These are phyloP conservation scores for Nomada ferruginata DNA, from an alignment of 2,888 invertebrate genomes.

Conservation along the genomic window DNA sequence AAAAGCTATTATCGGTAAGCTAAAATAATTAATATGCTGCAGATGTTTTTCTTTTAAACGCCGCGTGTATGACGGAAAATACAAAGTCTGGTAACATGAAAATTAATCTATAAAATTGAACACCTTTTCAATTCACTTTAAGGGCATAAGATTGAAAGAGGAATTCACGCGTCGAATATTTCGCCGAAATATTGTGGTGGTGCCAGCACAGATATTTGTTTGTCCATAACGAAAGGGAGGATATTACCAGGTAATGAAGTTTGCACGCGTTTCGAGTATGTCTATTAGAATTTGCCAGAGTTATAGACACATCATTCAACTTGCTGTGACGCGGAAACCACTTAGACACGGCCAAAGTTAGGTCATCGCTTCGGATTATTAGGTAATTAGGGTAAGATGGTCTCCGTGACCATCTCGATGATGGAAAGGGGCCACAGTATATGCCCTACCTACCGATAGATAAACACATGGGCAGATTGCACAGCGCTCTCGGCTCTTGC, in stretches of 20 bases:
- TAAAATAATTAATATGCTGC: too few species aligned
- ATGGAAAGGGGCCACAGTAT: constrained; percentile 67
- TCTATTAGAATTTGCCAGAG: constrained; percentile 60
- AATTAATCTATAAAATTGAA: too few species aligned
- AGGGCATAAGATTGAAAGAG: background rate
- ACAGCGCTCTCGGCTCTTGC: constrained; percentile 74
- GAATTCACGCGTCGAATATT: background rate
- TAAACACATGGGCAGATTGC: constrained; percentile 83
- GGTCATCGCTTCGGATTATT: constrained; percentile 80
- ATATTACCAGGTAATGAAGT: constrained; percentile 27
- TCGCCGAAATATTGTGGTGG: background rate
- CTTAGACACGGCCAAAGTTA: constrained; percentile 73
- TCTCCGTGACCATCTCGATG: constrained; percentile 74
- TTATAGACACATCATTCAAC: constrained; percentile 68
- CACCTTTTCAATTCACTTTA: too few species aligned
- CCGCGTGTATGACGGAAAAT: too few species aligned
- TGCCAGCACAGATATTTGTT: background rate
- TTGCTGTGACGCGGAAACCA: constrained; percentile 65
- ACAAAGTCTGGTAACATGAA: too few species aligned
- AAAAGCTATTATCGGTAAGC: too few species aligned
- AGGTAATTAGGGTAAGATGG: constrained; percentile 82
- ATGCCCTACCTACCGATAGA: constrained; percentile 76
- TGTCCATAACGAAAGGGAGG: background rate
- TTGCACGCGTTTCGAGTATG: constrained; percentile 26
- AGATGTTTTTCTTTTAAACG: too few species aligned